Conservation (phyloP, 1,140 invertebrate species). For the Diorhabda elongata region DNA sequence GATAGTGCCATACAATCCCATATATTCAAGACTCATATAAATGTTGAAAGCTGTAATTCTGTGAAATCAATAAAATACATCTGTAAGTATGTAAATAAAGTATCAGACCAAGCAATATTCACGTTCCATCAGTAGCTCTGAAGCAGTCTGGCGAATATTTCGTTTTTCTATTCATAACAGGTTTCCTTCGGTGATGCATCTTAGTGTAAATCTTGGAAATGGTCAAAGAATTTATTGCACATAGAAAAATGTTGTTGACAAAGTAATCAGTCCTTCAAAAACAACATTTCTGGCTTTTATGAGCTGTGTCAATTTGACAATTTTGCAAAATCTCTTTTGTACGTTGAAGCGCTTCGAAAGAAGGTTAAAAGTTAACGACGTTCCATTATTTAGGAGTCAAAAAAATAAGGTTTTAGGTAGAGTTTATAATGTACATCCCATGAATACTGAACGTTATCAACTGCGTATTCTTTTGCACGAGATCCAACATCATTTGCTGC, state of each 20-base stretch:
- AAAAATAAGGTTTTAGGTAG: too few species aligned
- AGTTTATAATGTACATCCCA: too few species aligned
- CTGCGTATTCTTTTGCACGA: too few species aligned
- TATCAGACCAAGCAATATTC: slow-evolving; percentile 35
- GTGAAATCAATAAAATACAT: slow-evolving; percentile 33
- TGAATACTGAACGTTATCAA: too few species aligned
- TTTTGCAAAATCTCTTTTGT: background rate
- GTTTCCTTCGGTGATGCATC: background rate
- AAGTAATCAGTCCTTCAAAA: background rate
- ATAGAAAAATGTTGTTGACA: background rate
- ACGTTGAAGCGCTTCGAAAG: background rate
- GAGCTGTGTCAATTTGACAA: slow-evolving; percentile 9
- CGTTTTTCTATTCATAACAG: slow-evolving; percentile 47
- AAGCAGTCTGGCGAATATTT: slow-evolving; percentile 47
- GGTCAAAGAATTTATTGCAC: background rate
- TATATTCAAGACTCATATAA: background rate
- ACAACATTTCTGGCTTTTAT: background rate
- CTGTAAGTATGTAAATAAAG: slow-evolving; percentile 42
- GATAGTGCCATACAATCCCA: background rate
- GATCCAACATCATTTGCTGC: too few species aligned
- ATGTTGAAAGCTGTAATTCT: slow-evolving; percentile 34
- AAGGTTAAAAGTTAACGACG: too few species aligned
- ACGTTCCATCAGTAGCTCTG: slow-evolving; percentile 48
- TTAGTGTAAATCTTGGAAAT: too few species aligned
- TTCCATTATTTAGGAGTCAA: too few species aligned